phyloP scores from a whole-genome alignment of 1,140 invertebrate species.

The Drosophila sp. region DNA sequence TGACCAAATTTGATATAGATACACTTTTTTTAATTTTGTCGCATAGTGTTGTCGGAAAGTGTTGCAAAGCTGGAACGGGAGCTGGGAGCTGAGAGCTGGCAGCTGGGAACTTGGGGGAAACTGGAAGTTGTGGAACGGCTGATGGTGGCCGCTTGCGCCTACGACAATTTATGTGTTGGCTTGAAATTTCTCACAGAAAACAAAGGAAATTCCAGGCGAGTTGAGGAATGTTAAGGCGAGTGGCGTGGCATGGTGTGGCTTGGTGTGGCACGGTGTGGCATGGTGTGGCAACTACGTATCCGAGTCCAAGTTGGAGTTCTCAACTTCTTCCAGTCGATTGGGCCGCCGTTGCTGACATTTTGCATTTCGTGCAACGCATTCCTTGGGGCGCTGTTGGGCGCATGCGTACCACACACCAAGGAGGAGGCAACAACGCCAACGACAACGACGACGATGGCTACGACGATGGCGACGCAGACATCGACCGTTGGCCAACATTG shows the following conservation, averaged over 20 bases:
- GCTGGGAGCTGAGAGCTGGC: slow-evolving; percentile 8
- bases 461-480: slow-evolving; percentile 32
- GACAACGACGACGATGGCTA: slow-evolving; percentile 2
- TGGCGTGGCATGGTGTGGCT: slow-evolving; percentile 28
- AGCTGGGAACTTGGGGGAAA: slow-evolving; percentile 30
- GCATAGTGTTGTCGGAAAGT: slow-evolving; percentile 43
- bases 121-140: slow-evolving; percentile 45
- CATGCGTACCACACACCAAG: slow-evolving; percentile 83
- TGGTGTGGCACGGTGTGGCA: slow-evolving; percentile 37
- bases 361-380: slow-evolving; percentile 84
- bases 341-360: slow-evolving; percentile 80
- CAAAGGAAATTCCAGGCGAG: slow-evolving; percentile 80
- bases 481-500: slow-evolving; percentile 65
- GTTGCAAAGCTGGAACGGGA: slow-evolving; percentile 1
- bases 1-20: too few relatives aligned
- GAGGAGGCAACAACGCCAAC: slow-evolving; percentile 45
- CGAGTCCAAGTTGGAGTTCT: slow-evolving; percentile 15
- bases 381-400: slow-evolving; percentile 79
- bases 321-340: slow-evolving; percentile 61
- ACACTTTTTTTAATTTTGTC: too few relatives aligned
- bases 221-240: slow-evolving; percentile 73
- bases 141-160: slow-evolving; percentile 57
- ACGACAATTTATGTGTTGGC: slow-evolving; percentile 81
- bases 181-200: slow-evolving; percentile 83
- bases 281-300: slow-evolving; percentile 26